A percentile compares a stretch with the other conserved stretches of the same genome.
Conservation (phyloP, 1,140 invertebrate species). For the Halyomorpha halys region DNA sequence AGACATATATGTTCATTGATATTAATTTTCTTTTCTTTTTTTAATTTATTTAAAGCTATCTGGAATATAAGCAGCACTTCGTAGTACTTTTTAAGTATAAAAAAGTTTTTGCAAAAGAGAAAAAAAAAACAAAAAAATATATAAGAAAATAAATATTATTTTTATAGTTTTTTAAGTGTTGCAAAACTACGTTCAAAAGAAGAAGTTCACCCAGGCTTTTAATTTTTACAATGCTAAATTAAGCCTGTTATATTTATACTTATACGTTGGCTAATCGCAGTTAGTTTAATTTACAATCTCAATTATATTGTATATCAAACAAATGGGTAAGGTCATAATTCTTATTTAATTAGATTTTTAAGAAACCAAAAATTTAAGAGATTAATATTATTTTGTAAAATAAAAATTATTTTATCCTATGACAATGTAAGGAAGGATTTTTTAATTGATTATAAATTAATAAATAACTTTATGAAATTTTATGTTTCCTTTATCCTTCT, state of each 20-base stretch:
- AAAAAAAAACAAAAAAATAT: background rate
- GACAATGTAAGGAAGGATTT: constrained; percentile 20
- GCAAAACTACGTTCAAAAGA: background rate
- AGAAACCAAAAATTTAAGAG: constrained; percentile 22
- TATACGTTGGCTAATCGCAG: constrained; percentile 8
- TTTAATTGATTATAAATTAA: constrained; percentile 20
- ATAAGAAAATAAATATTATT: background rate
- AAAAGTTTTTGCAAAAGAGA: too few species aligned
- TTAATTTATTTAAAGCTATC: too few species aligned
- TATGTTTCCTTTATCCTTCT: background rate
- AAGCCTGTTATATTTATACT: constrained; percentile 7
- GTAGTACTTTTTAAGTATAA: too few species aligned
- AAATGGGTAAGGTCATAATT: constrained; percentile 24
- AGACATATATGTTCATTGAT: too few species aligned
- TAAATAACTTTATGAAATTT: constrained; percentile 18
- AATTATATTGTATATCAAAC: constrained; percentile 18
- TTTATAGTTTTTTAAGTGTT: constrained; percentile 9
- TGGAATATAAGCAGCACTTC: too few species aligned
- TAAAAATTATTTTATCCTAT: constrained; percentile 25
- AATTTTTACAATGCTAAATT: constrained; percentile 3
- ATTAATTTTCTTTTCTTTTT: too few species aligned
- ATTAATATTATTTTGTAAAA: constrained; percentile 27
- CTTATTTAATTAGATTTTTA: constrained; percentile 24
- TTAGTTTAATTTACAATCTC: constrained; percentile 22
- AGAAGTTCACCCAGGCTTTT: background rate